Percentiles rank a stretch among this genome's conserved stretches.
These are phyloP conservation scores for Panthera tigris DNA, from an alignment of 2,113 vertebrate species.

Conservation along the genomic window DNA sequence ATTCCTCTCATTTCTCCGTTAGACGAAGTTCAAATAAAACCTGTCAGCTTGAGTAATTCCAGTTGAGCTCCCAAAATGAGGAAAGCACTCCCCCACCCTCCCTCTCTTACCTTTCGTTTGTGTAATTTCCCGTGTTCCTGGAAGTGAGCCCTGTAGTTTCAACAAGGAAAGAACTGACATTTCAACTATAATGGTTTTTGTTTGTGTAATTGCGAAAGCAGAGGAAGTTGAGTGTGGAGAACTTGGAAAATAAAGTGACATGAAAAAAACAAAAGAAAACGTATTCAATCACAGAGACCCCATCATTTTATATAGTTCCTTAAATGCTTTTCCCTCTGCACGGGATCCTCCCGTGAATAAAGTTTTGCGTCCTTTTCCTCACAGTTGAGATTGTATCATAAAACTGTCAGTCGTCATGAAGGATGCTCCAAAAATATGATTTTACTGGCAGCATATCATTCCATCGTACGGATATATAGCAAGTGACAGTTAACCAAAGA, in stretches of 20 bases:
- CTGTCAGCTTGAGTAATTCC: conserved; percentile 34
- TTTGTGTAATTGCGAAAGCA: background rate
- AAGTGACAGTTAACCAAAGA: conserved; percentile 9
- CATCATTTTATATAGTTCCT: background rate
- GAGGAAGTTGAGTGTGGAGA: background rate
- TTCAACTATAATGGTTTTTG: background rate
- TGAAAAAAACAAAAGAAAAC: background rate
- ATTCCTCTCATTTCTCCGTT: background rate
- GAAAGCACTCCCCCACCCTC: background rate
- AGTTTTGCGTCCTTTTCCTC: background rate
- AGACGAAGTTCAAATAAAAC: conserved; percentile 49
- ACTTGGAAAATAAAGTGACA: background rate
- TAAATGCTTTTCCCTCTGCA: background rate
- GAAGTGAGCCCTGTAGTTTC: background rate
- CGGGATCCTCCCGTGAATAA: background rate
- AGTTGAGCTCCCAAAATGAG: conserved; percentile 7
- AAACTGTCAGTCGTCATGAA: background rate
- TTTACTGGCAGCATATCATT: background rate
- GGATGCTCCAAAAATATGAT: background rate
- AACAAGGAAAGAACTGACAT: background rate
- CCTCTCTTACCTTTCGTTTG: background rate
- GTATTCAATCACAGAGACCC: background rate
- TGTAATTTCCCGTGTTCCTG: conserved; percentile 1
- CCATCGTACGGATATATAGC: background rate
- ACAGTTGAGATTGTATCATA: background rate